Evolutionary conservation across 2,113 vertebrate species (phyloP), one percentile per base, ranked within the genome.

Genomic region (Tilapia sparmanii): DNA sequence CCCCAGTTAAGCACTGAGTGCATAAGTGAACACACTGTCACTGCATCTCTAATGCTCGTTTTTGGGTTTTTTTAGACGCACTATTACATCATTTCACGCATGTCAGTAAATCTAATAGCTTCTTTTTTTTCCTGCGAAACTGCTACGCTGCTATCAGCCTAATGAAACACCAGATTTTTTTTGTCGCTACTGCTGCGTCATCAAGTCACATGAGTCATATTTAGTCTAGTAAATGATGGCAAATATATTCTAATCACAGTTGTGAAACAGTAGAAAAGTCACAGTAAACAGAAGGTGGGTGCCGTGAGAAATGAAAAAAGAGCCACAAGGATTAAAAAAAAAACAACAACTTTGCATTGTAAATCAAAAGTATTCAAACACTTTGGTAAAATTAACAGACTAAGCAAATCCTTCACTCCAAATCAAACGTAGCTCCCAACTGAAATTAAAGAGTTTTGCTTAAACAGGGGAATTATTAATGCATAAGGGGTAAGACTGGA

Each of bases 131-230:
- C 33, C 81, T 54, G 12, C 2, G 1, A n/a, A 15, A 19, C 26
- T 22, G 5, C 24, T 85, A 35, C 19, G 53, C 84, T 81, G 53
- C 89, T 80, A 81, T 81, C 59, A 54, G 35, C 35, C 40, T 38
- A 82, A 26, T 7, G 0, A 3, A 4, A 61, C 5, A 35, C 8
- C 18, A 4, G 29, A 31, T 8, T 24, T 54, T 85, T 63, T 84
- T 6, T 85, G 8, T 38, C 3, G 3, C n/a, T 24, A 10, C 50
- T 53, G 7, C 22, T 81, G 86, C 61, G 54, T 90, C 88, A 88
- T 84, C 66, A 79, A 63, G 59, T 86, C 68, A 24, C 33, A 92
- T 94, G 92, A 95, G 87, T 92, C 92, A 95, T 13, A 8, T 8
- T 26, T 6, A 83, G 2, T 92, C 80, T 92, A 93, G 92, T 87